Evolutionary conservation across 2,888 invertebrate species (phyloP).

Genomic region (Allolobophora icterica): DNA sequence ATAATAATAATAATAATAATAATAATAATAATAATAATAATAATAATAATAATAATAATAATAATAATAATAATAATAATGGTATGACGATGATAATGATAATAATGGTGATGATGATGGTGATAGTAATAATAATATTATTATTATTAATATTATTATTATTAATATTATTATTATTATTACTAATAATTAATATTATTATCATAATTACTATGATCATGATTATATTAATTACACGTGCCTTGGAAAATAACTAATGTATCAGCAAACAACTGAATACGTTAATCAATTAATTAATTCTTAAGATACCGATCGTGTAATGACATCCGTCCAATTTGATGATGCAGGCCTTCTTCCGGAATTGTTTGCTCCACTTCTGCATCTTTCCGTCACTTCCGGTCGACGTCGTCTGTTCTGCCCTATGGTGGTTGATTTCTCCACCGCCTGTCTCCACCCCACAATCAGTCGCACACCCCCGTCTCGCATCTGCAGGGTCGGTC

Average conservation of each 20-base stretch:
- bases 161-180: not conserved
- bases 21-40: not conserved
- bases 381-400: not conserved
- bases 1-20: not conserved
- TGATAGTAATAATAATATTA: not conserved
- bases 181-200: not conserved
- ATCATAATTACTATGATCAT: not conserved
- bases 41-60: not conserved
- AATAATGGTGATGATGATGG: not conserved
- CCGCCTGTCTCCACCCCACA: not conserved
- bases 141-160: not conserved
- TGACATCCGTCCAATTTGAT: conserved; percentile 84
- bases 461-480: not conserved
- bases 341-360: conserved; percentile 70
- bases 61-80: not conserved
- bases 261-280: no score
- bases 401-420: not conserved
- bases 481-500: not conserved
- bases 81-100: not conserved
- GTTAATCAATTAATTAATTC: not conserved
- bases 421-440: not conserved
- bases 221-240: not conserved
- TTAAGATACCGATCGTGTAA: conserved; percentile 81
- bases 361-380: not conserved
- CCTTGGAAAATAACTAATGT: no score